Percentiles rank a stretch among this genome's conserved stretches.
These are phyloP conservation scores for Halcyon leucocephala DNA, from an alignment of 2,797 vertebrate species.

Conservation along the genomic window DNA sequence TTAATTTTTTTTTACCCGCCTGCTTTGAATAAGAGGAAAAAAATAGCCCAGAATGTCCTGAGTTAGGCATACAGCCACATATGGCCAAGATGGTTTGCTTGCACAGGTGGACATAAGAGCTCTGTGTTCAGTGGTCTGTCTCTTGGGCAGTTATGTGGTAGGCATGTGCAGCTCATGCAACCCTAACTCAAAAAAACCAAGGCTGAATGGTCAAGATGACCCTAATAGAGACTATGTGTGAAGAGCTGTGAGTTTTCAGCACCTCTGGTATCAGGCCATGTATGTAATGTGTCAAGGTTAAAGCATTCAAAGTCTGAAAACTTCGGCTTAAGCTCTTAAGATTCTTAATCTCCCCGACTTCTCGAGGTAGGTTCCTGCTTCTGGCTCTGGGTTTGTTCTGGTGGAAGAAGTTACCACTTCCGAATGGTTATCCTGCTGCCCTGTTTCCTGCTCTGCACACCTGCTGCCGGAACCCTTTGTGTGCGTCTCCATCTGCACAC, in stretches of 20 bases:
- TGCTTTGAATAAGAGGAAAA: background rate
- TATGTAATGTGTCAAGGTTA: background rate
- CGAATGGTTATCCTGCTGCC: background rate
- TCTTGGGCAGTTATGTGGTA: background rate
- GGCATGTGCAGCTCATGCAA: fast-evolving
- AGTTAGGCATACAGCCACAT: background rate
- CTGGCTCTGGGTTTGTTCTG: background rate
- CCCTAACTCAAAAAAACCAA: background rate
- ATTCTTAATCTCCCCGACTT: background rate
- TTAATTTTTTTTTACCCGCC: background rate
- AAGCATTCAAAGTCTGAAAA: background rate
- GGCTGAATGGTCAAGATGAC: background rate
- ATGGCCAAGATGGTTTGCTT: background rate
- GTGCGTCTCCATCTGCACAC: fast-evolving
- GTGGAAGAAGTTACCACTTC: background rate
- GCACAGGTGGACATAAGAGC: background rate
- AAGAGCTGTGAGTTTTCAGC: background rate
- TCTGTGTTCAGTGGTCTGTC: background rate
- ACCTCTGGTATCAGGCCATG: background rate
- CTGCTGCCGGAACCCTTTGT: background rate
- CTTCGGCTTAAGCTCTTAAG: background rate
- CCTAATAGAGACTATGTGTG: background rate
- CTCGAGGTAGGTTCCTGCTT: background rate
- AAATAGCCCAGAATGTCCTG: background rate
- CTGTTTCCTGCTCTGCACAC: background rate